phyloP scores from a whole-genome alignment of 1,140 invertebrate genomes.

The Heliconius eleuchia region DNA sequence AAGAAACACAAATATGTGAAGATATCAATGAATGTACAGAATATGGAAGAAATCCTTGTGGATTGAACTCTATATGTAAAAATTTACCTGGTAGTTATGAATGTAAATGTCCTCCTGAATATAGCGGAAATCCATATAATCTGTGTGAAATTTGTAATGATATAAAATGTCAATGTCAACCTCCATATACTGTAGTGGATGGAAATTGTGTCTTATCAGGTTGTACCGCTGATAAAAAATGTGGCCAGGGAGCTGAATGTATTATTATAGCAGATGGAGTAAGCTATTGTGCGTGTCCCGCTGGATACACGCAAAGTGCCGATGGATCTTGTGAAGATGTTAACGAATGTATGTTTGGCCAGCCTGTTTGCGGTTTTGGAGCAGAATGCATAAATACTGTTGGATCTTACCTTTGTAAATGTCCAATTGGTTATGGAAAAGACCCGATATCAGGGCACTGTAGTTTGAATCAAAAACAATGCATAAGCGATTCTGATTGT shows the following conservation, averaged over 20 bases:
- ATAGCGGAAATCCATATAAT: slow-evolving; percentile 93
- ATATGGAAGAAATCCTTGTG: slow-evolving; percentile 89
- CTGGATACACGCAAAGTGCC: slow-evolving; percentile 87
- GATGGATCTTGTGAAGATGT: slow-evolving; percentile 92
- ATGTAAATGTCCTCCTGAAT: slow-evolving; percentile 93
- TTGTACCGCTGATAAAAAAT: slow-evolving; percentile 89
- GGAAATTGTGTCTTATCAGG: slow-evolving; percentile 92
- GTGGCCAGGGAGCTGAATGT: slow-evolving; percentile 92
- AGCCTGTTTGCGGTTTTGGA: slow-evolving; percentile 90
- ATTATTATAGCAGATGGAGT: slow-evolving; percentile 94
- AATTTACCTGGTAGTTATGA: slow-evolving; percentile 97
- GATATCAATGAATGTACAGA: slow-evolving; percentile 95
- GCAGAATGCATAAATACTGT: slow-evolving; percentile 92
- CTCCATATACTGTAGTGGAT: slow-evolving; percentile 91
- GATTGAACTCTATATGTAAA: slow-evolving; percentile 93
- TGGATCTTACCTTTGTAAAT: slow-evolving; percentile 90
- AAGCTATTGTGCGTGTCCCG: slow-evolving; percentile 94
- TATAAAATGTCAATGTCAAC: slow-evolving; percentile 91
- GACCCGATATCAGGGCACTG: slow-evolving; percentile 87
- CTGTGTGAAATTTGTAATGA: slow-evolving; percentile 92
- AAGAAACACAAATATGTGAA: slow-evolving; percentile 87
- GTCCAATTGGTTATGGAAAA: slow-evolving; percentile 86
- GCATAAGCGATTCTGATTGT: slow-evolving; percentile 91
- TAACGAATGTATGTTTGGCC: slow-evolving; percentile 90
- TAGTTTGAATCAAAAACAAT: slow-evolving; percentile 89